Percentiles rank a stretch among this genome's conserved stretches.
Conservation (phyloP, 2,113 vertebrate genomes). For the Azemiops feae region DNA sequence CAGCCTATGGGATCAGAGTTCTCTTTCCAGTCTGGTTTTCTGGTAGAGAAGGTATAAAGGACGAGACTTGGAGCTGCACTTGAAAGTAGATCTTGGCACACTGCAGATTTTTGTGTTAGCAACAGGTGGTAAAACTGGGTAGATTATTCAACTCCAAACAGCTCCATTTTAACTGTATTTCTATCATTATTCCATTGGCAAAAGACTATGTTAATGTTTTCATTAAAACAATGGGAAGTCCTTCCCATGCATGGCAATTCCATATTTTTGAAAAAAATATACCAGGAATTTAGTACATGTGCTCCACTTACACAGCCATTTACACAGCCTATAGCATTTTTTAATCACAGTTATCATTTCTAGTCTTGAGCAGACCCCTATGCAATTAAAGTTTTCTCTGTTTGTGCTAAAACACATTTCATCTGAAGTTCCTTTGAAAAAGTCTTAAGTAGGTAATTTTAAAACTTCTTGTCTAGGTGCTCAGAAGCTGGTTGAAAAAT, state of each 20-base stretch:
- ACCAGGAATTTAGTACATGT: background rate
- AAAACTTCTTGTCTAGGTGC: fast-evolving
- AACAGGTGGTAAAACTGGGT: background rate
- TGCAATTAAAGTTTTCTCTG: background rate
- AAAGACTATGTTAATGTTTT: background rate
- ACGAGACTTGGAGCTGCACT: background rate
- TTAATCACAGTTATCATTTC: background rate
- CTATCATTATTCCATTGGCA: background rate
- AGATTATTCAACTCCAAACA: background rate
- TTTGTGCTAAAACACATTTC: background rate
- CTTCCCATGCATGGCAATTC: background rate
- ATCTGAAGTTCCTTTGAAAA: slow-evolving; percentile 6
- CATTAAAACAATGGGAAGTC: background rate
- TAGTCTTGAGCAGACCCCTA: background rate
- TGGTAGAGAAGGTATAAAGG: background rate
- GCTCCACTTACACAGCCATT: background rate
- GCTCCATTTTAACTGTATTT: background rate
- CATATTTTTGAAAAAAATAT: background rate
- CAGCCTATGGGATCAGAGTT: background rate
- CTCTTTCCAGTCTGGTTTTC: background rate
- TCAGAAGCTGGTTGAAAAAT: background rate
- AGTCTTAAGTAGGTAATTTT: background rate
- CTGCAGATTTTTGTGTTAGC: background rate
- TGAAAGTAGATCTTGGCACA: background rate
- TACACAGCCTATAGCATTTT: background rate